phyloP scores from a whole-genome alignment of 1,140 invertebrate species.

The Zaprionus gabonicus region DNA sequence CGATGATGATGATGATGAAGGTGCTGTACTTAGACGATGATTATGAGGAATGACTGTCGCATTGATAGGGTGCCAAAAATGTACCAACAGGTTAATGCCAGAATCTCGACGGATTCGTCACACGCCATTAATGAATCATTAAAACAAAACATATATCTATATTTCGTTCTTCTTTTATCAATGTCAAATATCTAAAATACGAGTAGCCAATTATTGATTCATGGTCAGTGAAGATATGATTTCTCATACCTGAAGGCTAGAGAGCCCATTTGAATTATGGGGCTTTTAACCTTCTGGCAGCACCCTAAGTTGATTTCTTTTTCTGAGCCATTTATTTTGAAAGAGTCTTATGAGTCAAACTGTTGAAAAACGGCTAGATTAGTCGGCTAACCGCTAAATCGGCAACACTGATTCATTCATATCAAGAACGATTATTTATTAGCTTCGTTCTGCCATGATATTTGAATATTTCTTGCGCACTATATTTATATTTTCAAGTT shows the following conservation, averaged over 20 bases:
- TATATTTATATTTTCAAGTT: slow-evolving; percentile 69
- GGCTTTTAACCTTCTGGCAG: slow-evolving; percentile 50
- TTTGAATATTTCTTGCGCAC: slow-evolving; percentile 28
- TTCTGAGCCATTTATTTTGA: no score
- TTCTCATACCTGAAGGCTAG: slow-evolving; percentile 21
- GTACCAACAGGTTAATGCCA: slow-evolving; percentile 61
- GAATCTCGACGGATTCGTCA: slow-evolving; percentile 65
- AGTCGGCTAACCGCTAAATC: neutral
- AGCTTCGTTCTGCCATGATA: slow-evolving; percentile 19
- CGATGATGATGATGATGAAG: slow-evolving; percentile 37
- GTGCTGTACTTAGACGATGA: slow-evolving; percentile 38
- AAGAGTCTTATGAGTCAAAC: neutral
- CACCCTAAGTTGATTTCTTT: neutral
- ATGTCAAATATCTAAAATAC: slow-evolving; percentile 63
- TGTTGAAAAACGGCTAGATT: neutral
- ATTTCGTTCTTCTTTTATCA: slow-evolving; percentile 56
- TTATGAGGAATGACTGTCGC: slow-evolving; percentile 56
- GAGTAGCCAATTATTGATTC: slow-evolving; percentile 53
- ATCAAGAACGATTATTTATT: slow-evolving; percentile 38
- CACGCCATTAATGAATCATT: slow-evolving; percentile 68
- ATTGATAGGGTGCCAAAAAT: slow-evolving; percentile 59
- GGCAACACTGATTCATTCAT: slow-evolving; percentile 7
- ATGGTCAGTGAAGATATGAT: slow-evolving; percentile 53
- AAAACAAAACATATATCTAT: slow-evolving; percentile 7
- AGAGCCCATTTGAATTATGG: slow-evolving; percentile 1